Base-by-base conservation (phyloP, 2,113 vertebrate species). In the Hemibagrus wyckioides region DNA sequence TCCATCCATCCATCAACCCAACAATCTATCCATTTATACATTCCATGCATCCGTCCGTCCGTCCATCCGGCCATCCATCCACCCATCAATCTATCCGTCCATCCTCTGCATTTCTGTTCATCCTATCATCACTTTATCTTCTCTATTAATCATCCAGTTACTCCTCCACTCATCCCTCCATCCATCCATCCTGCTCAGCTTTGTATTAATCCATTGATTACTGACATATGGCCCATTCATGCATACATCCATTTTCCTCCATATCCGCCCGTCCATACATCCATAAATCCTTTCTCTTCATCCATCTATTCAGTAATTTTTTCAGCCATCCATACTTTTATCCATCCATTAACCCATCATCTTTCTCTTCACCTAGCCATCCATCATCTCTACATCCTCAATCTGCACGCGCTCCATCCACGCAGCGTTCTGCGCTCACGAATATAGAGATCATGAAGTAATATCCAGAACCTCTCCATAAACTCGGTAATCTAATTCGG, bases 401-500 rank as follows among this genome's bases (percentile, higher is more conserved):
- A 56, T 28, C 17, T 76, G 25, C 57, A 76, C 61, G 25, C 30
- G 59, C 56, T 84, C 33, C 39, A 82, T 82, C 77, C 71, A 57
- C 54, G 21, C 61, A 10, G 39, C 75, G 83, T 83, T 76, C 54
- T 84, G 80, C 67, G 89, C 87, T 90, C 90, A 90, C 82, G 93
- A 91, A 85, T 33, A 50, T 67, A 86, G 9, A 86, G 91, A 90
- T 94, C 95, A 93, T 92, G 86, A 92, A 89, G 91, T 92, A 94
- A 92, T 93, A 92, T 89, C 91, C 88, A 86, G 85, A 90, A 90
- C 90, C 91, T 92, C 90, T 93, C 94, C 93, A 93, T 94, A 94
- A 94, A 92, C 75, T 84, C 88, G 90, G 93, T 95, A 93, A 95
- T 94, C 92, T 90, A 92, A 94, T 95, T 94, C 92, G 91, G 89